Conservation (phyloP, 2,113 vertebrate species). For the Albula glossodonta region DNA sequence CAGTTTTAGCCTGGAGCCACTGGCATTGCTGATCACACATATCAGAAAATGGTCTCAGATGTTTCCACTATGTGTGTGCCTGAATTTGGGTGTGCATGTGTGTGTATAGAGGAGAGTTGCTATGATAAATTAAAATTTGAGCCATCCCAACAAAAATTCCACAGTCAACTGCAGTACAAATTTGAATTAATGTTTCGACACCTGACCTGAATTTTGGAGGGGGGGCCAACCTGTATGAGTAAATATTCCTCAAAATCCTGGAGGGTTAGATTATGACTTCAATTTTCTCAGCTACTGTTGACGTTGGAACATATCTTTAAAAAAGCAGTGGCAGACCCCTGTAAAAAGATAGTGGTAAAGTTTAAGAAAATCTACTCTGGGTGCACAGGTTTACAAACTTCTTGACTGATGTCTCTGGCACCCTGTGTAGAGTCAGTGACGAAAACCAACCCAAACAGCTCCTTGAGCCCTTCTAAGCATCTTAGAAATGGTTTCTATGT, state of each 20-base stretch:
- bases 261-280: no score
- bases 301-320: background rate
- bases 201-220: no score
- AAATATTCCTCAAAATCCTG: background rate
- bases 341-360: background rate
- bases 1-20: background rate
- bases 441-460: background rate
- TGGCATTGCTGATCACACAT: constrained; percentile 2
- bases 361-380: background rate
- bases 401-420: background rate
- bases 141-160: no score
- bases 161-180: no score
- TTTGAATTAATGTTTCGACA: no score
- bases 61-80: background rate
- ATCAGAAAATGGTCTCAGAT: background rate
- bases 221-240: no score
- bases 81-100: background rate
- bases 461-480: background rate
- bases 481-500: background rate
- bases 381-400: background rate
- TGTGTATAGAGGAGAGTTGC: background rate
- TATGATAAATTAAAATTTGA: background rate
- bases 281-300: background rate
- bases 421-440: background rate
- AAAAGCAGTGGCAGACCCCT: background rate